Evolutionary conservation across 37 sponge, comb jelly and placozoan species (phyloP).

Genomic region (Aphrocallistes beatrix): DNA sequence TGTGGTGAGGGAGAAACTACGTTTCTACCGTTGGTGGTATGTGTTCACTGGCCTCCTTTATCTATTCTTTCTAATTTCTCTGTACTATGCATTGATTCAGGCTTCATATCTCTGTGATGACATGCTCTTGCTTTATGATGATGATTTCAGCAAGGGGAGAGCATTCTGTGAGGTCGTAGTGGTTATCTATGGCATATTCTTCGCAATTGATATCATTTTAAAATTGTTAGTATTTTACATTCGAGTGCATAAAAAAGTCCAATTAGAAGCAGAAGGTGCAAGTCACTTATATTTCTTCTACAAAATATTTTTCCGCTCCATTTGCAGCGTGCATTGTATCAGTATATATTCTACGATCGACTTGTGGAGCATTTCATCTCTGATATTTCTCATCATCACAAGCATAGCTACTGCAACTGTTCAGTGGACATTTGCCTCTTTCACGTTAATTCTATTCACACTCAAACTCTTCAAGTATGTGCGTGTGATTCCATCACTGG

Average conservation of each 20-base stretch:
- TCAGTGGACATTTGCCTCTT: not conserved
- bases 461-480: not conserved
- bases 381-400: not conserved
- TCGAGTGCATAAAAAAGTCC: not conserved
- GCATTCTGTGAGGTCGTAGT: conserved; percentile 14
- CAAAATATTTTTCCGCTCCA: not conserved
- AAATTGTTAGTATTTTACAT: not conserved
- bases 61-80: not conserved
- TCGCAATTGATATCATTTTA: not conserved
- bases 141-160: not conserved
- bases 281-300: not conserved
- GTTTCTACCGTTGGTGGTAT: conserved; percentile 20
- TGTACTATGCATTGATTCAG: not conserved
- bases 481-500: not conserved
- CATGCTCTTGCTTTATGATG: not conserved
- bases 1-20: conserved; percentile 8
- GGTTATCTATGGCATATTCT: not conserved
- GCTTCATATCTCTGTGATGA: conserved; percentile 1
- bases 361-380: not conserved
- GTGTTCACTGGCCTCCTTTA: not conserved
- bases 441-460: not conserved
- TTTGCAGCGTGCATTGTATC: not conserved
- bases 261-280: not conserved
- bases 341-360: not conserved
- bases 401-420: not conserved